Conservation (phyloP, 2,113 vertebrate species). For the Sander lucioperca region DNA sequence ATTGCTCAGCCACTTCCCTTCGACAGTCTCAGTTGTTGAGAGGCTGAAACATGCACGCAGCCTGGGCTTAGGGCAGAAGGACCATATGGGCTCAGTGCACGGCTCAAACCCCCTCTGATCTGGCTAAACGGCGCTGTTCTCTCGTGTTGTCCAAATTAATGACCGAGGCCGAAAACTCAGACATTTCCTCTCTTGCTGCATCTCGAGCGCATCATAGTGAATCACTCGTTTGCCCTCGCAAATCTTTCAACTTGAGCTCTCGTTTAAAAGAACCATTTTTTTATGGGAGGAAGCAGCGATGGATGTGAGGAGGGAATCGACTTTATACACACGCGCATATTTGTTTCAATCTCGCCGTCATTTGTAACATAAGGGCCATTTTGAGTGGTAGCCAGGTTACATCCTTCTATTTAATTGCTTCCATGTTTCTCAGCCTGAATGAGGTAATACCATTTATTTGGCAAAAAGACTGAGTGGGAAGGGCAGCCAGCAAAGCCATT, state of each 20-base stretch:
- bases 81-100: conserved; percentile 43
- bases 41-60: conserved; percentile 19
- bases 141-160: conserved; percentile 56
- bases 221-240: conserved; percentile 59
- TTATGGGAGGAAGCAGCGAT: conserved; percentile 39
- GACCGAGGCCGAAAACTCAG: conserved; percentile 34
- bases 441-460: conserved; percentile 82
- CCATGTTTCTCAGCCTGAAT: conserved; percentile 80
- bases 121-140: conserved; percentile 40
- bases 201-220: conserved; percentile 61
- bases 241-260: conserved; percentile 64
- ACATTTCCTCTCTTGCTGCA: conserved; percentile 50
- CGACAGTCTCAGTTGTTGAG: conserved; percentile 34
- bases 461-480: conserved; percentile 57
- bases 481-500: conserved; percentile 75
- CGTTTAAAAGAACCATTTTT: conserved; percentile 40
- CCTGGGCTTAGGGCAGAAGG: conserved; percentile 16
- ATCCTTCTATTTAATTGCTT: conserved; percentile 78
- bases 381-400: conserved; percentile 73
- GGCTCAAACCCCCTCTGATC: conserved; percentile 39
- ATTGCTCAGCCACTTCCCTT: conserved; percentile 24
- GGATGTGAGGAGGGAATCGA: conserved; percentile 48
- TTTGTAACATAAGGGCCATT: conserved; percentile 64
- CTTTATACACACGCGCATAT: conserved; percentile 50
- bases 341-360: conserved; percentile 64